phyloP scores from a whole-genome alignment of 2,797 vertebrate species.

The Tokudaia tokunoshimensis region DNA sequence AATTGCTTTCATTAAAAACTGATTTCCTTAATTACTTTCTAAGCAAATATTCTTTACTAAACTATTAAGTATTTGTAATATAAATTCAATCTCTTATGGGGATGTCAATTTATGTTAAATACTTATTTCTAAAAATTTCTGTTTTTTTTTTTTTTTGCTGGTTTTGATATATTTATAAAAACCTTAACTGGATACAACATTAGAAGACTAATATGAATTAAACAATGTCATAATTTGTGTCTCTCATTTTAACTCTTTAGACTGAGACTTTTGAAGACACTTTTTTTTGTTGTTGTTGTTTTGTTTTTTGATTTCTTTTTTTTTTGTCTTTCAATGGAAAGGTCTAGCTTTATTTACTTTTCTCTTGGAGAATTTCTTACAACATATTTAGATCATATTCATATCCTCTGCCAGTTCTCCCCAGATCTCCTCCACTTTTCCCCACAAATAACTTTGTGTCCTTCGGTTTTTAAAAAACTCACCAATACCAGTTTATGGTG shows the following conservation, averaged over 20 bases:
- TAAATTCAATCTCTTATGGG: conserved; percentile 70
- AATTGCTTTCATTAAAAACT: conserved; percentile 81
- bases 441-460: not conserved
- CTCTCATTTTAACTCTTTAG: not conserved
- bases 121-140: conserved; percentile 46
- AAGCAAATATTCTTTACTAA: conserved; percentile 79
- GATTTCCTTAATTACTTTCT: conserved; percentile 82
- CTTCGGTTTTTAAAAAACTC: not conserved
- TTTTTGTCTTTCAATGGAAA: not conserved
- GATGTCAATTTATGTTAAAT: conserved; percentile 65
- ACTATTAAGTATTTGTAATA: conserved; percentile 67
- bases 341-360: not conserved
- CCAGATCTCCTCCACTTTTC: too few relatives aligned
- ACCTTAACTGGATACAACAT: conserved; percentile 19
- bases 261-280: not conserved
- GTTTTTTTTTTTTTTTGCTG: conserved; percentile 53
- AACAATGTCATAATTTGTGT: conserved; percentile 1
- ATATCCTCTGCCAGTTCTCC: too few relatives aligned
- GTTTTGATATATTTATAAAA: conserved; percentile 58
- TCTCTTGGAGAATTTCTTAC: not conserved
- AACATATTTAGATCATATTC: not conserved
- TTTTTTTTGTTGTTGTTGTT: too few relatives aligned
- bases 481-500: not conserved
- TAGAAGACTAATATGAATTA: conserved; percentile 37
- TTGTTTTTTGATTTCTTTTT: too few relatives aligned